Percentiles rank a stretch among this genome's conserved stretches.
phyloP scores from a whole-genome alignment of 2,797 vertebrate genomes.

The Furcifer pardalis region DNA sequence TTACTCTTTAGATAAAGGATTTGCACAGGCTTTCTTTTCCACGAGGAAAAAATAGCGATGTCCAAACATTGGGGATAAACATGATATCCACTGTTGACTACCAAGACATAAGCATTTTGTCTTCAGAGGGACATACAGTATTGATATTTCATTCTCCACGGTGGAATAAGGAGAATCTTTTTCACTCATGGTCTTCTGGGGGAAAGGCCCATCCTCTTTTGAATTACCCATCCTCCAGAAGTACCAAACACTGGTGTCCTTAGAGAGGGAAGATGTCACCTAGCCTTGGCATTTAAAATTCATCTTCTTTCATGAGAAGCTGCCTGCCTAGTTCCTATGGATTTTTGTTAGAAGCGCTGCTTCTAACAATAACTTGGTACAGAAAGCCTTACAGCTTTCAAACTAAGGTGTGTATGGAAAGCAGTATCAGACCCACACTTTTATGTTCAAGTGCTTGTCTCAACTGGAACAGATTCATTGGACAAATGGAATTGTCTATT shows the following conservation, averaged over 20 bases:
- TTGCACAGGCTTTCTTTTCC: neutral
- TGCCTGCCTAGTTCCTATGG: neutral
- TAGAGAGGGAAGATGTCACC: neutral
- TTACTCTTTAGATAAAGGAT: neutral
- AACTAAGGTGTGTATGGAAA: neutral
- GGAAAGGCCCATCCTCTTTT: too few species aligned
- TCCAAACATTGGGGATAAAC: neutral
- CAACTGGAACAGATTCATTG: too few species aligned
- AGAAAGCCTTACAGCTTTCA: neutral
- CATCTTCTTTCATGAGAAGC: neutral
- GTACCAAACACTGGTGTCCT: too few species aligned
- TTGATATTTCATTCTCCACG: neutral
- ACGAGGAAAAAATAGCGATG: neutral
- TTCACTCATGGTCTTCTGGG: neutral
- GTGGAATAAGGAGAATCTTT: neutral
- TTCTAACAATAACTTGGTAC: neutral
- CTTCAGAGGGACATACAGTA: neutral
- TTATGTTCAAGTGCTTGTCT: too few species aligned
- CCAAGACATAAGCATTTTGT: neutral
- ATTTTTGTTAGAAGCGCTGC: neutral
- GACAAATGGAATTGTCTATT: too few species aligned
- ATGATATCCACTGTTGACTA: neutral
- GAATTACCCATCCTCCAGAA: neutral
- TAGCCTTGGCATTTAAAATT: neutral
- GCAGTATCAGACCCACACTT: rapidly evolving